phyloP scores from a whole-genome alignment of 2,113 vertebrate genomes.

The Pelecanus crispus region DNA sequence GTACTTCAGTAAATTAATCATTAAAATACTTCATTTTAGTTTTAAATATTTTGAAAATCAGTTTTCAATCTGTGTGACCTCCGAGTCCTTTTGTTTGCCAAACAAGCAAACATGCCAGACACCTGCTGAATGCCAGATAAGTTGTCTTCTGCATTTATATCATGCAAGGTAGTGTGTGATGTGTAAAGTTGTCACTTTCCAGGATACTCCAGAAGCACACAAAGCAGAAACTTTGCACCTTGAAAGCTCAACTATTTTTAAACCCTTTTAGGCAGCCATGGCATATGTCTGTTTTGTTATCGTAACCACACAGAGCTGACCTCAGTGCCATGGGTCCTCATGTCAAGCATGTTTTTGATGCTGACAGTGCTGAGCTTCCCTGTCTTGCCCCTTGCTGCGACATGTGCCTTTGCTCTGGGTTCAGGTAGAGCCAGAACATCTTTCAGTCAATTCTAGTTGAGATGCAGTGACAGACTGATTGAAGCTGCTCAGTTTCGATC shows the following conservation, averaged over 20 bases:
- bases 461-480: neutral
- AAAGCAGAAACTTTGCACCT: neutral
- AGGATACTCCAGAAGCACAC: neutral
- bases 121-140: neutral
- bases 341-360: neutral
- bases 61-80: neutral
- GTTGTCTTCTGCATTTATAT: neutral
- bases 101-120: neutral
- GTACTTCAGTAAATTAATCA: neutral
- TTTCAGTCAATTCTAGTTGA: neutral
- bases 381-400: neutral
- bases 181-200: neutral
- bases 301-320: neutral
- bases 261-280: neutral
- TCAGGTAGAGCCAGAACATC: neutral
- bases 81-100: neutral
- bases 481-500: accelerated
- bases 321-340: neutral
- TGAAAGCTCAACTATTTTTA: neutral
- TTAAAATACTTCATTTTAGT: neutral
- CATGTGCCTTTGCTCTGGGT: neutral
- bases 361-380: neutral
- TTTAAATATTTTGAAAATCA: neutral
- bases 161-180: too few species aligned
- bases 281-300: neutral